These are phyloP conservation scores for Pteronotus mesoamericanus DNA, from an alignment of 2,797 vertebrate genomes.

Conservation along the genomic window DNA sequence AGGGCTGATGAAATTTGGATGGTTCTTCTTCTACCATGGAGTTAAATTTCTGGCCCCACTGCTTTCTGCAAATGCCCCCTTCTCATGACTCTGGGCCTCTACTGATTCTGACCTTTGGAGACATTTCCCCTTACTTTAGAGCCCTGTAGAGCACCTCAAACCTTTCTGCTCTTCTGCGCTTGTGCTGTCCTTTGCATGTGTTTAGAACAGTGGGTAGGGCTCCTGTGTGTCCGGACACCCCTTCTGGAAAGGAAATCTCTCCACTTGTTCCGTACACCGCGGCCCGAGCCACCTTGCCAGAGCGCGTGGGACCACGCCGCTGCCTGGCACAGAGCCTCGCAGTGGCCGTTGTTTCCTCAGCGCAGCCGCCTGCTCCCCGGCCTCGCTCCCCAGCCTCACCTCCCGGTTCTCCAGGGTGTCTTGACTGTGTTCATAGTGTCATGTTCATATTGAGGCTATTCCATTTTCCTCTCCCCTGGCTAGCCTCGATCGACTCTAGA, in stretches of 20 bases:
- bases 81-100: background rate
- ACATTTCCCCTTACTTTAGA: background rate
- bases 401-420: background rate
- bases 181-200: background rate
- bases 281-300: background rate
- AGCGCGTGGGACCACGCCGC: rapidly evolving
- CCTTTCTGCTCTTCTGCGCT: background rate
- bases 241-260: background rate
- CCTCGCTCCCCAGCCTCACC: background rate
- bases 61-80: background rate
- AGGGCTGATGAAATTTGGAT: background rate
- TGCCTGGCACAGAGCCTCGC: rapidly evolving
- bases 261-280: background rate
- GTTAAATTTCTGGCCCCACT: background rate
- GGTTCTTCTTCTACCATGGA: background rate
- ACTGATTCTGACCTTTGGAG: background rate
- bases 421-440: background rate
- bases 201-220: background rate
- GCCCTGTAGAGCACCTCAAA: background rate
- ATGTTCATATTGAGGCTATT: background rate
- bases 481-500: background rate
- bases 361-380: background rate
- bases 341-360: background rate
- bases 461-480: background rate
- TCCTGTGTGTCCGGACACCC: background rate